Evolutionary conservation across 37 sponge, comb jelly and placozoan species (phyloP).

Genomic region (Geodia barretti): DNA sequence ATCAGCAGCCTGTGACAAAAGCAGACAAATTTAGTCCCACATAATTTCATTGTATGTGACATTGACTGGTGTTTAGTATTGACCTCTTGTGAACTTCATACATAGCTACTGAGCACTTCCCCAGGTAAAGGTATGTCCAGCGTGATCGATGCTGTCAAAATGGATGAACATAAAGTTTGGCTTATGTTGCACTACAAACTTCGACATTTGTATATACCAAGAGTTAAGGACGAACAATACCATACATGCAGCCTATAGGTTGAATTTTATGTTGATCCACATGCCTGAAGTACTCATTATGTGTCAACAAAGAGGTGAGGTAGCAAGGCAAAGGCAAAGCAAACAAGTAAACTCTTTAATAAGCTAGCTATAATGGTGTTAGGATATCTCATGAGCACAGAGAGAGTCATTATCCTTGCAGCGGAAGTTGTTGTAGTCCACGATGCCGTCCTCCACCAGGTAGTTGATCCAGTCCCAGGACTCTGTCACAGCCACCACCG

Average conservation of each 20-base stretch:
- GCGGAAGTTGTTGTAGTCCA: slow-evolving; percentile 15
- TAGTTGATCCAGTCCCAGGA: slow-evolving; percentile 45
- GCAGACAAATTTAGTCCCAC: no score
- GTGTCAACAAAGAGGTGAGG: no score
- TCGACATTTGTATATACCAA: not conserved
- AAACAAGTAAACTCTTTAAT: no score
- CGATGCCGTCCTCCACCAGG: slow-evolving; percentile 11
- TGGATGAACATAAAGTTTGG: slow-evolving; percentile 43
- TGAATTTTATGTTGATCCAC: no score
- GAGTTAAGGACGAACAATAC: not conserved
- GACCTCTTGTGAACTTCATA: no score
- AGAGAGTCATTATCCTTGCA: slow-evolving; percentile 17
- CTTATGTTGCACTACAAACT: not conserved
- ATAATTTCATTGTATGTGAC: no score
- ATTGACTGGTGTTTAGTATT: no score
- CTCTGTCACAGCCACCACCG: slow-evolving; percentile 5
- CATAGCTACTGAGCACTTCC: no score
- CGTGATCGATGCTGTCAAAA: slow-evolving; percentile 27
- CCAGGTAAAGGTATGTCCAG: slow-evolving; percentile 19
- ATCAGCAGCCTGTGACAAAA: slow-evolving; percentile 31
- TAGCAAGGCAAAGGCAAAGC: no score
- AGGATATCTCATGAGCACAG: slow-evolving; percentile 25
- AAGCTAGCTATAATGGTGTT: no score
- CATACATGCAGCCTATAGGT: no score
- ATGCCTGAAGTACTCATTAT: no score